These are phyloP conservation scores for Acrocephalus scirpaceus DNA, from an alignment of 2,797 vertebrate species.

Conservation along the genomic window DNA sequence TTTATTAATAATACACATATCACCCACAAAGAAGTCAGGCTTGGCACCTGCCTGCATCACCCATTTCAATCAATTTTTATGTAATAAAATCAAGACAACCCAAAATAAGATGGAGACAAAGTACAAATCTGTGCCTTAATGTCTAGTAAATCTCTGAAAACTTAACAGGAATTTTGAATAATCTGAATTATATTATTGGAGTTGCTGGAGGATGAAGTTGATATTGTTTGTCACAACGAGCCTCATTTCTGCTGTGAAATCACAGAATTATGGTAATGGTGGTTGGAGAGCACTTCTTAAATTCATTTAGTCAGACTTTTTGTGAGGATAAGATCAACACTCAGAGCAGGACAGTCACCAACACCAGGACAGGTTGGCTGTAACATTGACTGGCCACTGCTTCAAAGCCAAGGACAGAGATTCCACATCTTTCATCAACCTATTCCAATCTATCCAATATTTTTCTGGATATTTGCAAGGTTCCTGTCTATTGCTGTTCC, in stretches of 20 bases:
- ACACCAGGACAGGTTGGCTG: not conserved
- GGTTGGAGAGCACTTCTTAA: not conserved
- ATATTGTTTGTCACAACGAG: not conserved
- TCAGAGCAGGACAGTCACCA: not conserved
- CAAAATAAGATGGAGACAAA: not conserved
- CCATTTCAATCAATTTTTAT: not conserved
- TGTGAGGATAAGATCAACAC: not conserved
- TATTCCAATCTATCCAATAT: rapidly evolving
- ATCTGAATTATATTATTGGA: not conserved
- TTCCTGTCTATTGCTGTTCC: not conserved
- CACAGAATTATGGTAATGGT: not conserved
- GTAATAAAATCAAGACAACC: not conserved
- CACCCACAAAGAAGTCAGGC: not conserved
- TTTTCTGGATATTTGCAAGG: not conserved
- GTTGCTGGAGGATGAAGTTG: not conserved
- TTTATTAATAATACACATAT: not conserved
- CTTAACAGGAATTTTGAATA: not conserved
- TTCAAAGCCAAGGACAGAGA: not conserved
- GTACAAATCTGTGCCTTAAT: not conserved
- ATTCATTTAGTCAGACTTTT: rapidly evolving
- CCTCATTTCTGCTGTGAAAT: not conserved
- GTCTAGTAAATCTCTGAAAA: not conserved
- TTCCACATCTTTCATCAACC: not conserved
- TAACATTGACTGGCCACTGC: not conserved
- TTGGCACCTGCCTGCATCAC: not conserved